These are phyloP conservation scores for Drosophila parabipectinata DNA, from an alignment of 1,140 invertebrate species.

Conservation along the genomic window DNA sequence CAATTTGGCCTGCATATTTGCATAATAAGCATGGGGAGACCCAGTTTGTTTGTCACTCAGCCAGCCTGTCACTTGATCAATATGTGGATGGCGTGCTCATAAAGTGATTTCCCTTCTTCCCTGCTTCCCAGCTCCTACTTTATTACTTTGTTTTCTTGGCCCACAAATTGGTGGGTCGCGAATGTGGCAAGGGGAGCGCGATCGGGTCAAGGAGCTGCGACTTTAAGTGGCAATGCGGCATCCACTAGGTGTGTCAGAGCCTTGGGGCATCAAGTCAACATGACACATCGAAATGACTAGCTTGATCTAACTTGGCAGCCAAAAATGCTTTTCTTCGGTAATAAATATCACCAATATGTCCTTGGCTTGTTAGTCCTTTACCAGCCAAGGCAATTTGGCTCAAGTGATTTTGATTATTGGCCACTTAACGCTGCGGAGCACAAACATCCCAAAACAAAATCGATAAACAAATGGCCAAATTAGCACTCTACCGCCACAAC, in stretches of 20 bases:
- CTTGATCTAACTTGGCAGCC: neutral
- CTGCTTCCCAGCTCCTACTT: neutral
- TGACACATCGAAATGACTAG: constrained; percentile 20
- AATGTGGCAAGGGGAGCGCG: constrained; percentile 55
- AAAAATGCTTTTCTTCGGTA: neutral
- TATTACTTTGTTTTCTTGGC: constrained; percentile 75
- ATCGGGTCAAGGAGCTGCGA: constrained; percentile 63
- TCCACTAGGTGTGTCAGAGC: constrained; percentile 22
- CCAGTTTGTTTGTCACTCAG: constrained; percentile 79
- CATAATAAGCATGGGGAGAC: constrained; percentile 70
- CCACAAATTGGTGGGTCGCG: constrained; percentile 64
- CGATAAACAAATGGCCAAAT: constrained; percentile 83
- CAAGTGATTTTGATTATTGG: constrained; percentile 79
- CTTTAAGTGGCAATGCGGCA: constrained; percentile 60
- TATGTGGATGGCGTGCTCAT: constrained; percentile 80
- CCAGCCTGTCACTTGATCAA: constrained; percentile 79
- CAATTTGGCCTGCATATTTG: constrained; percentile 77
- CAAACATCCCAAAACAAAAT: constrained; percentile 63
- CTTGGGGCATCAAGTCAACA: constrained; percentile 63
- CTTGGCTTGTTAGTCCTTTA: constrained; percentile 22
- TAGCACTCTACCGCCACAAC: constrained; percentile 58
- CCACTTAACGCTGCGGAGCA: constrained; percentile 65
- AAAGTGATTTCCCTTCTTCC: constrained; percentile 47
- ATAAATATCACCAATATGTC: constrained; percentile 5
- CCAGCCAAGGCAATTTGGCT: constrained; percentile 57